Evolutionary conservation across 2,888 invertebrate genomes (phyloP), one percentile per base, ranked within the genome.

Genomic region (Morpho deidamia): DNA sequence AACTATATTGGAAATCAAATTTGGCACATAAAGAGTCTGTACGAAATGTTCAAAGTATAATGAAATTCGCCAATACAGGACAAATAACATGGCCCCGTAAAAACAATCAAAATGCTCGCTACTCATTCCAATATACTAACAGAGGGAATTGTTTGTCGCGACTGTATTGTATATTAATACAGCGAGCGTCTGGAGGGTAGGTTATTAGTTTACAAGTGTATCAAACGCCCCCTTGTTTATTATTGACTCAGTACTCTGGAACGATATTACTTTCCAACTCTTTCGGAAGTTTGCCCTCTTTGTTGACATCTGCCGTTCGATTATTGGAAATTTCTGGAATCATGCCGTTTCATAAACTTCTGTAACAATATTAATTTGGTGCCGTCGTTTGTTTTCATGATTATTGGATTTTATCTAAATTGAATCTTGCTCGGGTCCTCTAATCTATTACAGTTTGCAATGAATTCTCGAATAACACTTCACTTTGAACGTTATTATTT

Each of bases 141-240:
- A 48, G 14, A 42, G 35, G 32, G 14, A 9, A 49, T 42, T 49
- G 52, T 54, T 44, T 45, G 47, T 50, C 49, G 53, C 49, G 14
- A 56, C 11, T 33, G 11, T 33, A 40, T 83, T 81, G 79, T 85
- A 78, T 84, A 83, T 79, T 83, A 84, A 81, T 82, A 80, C 68
- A 70, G 70, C 69, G 68, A 72, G 69, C 67, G 66, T 71, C 69
- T 70, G 66, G 69, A 69, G 78, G 78, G 70, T 70, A 69, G 73
- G 76, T 84, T 89, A 89, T 88, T 89, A 88, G 87, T 88, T 89
- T 87, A 88, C 88, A 85, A 88, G 87, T 87, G 86, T 89, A 88
- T 89, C 86, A 87, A 81, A 74, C 76, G 74, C 78, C 78, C 84
- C 80, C 78, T 78, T 82, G 83, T 86, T 85, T 86, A 84, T 79